Evolutionary conservation across 2,113 vertebrate genomes (phyloP), one percentile per base, ranked within the genome.

Genomic region (Loxodonta africana): DNA sequence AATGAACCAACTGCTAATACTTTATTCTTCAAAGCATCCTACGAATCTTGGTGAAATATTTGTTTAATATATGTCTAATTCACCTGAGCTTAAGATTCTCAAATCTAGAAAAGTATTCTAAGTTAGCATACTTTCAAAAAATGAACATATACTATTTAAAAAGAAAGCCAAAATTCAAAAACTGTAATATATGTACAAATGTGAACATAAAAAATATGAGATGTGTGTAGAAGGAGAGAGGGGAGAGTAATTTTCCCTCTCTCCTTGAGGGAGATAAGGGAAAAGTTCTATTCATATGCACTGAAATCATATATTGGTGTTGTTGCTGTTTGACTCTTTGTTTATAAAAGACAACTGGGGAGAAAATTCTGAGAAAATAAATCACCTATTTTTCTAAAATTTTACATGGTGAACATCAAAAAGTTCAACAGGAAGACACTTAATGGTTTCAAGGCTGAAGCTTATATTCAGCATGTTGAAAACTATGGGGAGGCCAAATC

Each of bases 151-250:
- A 6, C 28, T 78, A 77, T 74, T 77, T 60, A 83, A 88, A 93
- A 93, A 84, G 2, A 88, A 74, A n/a, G 37, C 37, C 69, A 18
- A 96, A 33, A 82, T 88, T 92, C 12, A 74, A 83, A 84, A 92
- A 73, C 90, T 28, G 12, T 48, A 30, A 23, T 93, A 0, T 44
- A 63, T 85, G 30, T 9, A n/a, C 94, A 82, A 95, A 86, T 86
- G 77, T 62, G 17, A 95, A 88, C 74, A 78, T 83, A 90, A 83
- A 90, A 92, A 96, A 89, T 91, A n/a, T 89, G 73, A 96, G 65
- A 1, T 82, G 7, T 90, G 26, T 88, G 9, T 65, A 91, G 53
- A 83, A 21, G 88, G 37, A 88, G 11, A 69, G 53, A 93, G 91
- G 8, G 53, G 11, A 87, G 9, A 81, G 15, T 65, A 69, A 69